A percentile compares a stretch with the other conserved stretches of the same genome.
phyloP scores from a whole-genome alignment of 1,140 invertebrate species.

The Lithobius niger region DNA sequence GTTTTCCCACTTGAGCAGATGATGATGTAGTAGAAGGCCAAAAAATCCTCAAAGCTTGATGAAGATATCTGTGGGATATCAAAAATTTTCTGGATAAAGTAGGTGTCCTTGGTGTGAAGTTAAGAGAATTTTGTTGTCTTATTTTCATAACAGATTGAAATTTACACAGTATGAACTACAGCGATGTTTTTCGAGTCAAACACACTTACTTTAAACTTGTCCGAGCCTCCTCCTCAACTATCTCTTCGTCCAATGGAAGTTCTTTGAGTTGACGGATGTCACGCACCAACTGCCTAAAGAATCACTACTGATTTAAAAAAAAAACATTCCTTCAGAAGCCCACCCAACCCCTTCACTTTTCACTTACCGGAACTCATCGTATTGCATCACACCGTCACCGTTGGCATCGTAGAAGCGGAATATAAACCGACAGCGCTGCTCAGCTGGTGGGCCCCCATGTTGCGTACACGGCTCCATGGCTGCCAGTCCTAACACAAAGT shows the following conservation, averaged over 20 bases:
- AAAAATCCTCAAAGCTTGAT: no score
- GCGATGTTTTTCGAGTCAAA: no score
- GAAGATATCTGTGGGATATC: no score
- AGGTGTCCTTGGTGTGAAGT: no score
- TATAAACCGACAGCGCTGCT: conserved; percentile 41
- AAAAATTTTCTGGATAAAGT: no score
- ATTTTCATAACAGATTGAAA: no score
- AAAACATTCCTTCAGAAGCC: no score
- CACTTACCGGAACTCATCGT: conserved; percentile 26
- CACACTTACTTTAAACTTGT: conserved; percentile 32
- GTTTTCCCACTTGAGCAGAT: no score
- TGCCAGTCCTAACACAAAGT: conserved; percentile 38
- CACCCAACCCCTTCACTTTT: no score
- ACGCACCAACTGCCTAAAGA: conserved; percentile 29
- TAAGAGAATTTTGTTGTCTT: no score
- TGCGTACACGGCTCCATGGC: conserved; percentile 39
- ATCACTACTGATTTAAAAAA: conserved; percentile 14
- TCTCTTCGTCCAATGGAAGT: conserved; percentile 26
- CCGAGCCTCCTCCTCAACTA: conserved; percentile 30
- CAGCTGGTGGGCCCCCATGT: conserved; percentile 40
- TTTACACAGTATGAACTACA: no score
- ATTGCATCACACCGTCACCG: conserved; percentile 31
- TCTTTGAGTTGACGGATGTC: conserved; percentile 34
- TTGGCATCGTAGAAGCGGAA: conserved; percentile 40
- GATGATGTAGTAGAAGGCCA: no score